These are phyloP conservation scores for Podarcis siculus DNA, from an alignment of 2,797 vertebrate species.

Conservation along the genomic window DNA sequence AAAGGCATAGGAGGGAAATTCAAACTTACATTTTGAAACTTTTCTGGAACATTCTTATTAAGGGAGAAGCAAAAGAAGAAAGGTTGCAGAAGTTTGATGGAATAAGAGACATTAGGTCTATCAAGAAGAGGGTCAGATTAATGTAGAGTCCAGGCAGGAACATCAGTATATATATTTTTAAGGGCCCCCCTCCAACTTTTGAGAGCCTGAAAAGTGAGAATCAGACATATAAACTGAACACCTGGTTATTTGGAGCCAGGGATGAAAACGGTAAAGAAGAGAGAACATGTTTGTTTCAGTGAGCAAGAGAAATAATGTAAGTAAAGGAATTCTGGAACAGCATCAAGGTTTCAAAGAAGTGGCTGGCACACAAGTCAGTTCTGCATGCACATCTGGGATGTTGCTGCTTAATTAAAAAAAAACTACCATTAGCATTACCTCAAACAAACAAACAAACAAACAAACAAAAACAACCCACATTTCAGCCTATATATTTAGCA, in stretches of 20 bases:
- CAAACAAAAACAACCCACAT: too few species aligned
- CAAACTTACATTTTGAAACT: neutral
- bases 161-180: neutral
- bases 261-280: neutral
- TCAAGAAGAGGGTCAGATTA: neutral
- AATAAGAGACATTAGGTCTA: neutral
- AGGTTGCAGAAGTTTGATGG: neutral
- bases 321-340: neutral
- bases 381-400: accelerated
- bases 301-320: neutral
- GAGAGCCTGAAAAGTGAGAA: constrained; percentile 9
- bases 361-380: neutral
- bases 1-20: neutral
- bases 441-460: too few species aligned
- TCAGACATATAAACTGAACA: constrained; percentile 5
- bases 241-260: neutral
- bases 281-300: neutral
- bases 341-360: neutral
- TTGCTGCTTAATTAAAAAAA: constrained; percentile 3
- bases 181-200: neutral
- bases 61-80: neutral
- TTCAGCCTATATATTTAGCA: neutral
- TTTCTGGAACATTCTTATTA: neutral
- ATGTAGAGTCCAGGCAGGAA: neutral
- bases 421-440: too few species aligned